These are phyloP conservation scores for Morpho helenor DNA, from an alignment of 2,888 invertebrate species.

Conservation along the genomic window DNA sequence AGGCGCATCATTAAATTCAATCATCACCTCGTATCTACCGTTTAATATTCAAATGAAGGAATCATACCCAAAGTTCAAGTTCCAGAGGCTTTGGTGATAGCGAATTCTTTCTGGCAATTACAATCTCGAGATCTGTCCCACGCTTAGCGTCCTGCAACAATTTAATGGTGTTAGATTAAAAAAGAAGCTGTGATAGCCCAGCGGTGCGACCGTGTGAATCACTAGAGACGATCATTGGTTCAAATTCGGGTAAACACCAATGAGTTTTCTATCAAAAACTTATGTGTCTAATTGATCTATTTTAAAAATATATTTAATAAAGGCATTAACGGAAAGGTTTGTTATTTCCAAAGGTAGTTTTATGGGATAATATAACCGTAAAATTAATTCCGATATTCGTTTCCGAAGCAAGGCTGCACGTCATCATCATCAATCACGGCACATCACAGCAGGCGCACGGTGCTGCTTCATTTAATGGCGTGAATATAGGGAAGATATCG, in stretches of 20 bases:
- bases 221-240: too few relatives aligned
- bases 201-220: too few relatives aligned
- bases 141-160: slow-evolving; percentile 84
- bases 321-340: background rate
- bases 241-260: too few relatives aligned
- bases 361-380: slow-evolving; percentile 3
- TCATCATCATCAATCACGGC: slow-evolving; percentile 64
- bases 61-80: slow-evolving; percentile 88
- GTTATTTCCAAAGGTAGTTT: background rate
- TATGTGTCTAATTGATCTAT: too few relatives aligned
- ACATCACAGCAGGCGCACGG: slow-evolving; percentile 45
- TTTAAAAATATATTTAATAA: too few relatives aligned
- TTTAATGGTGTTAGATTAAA: slow-evolving; percentile 22
- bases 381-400: slow-evolving; percentile 45
- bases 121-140: slow-evolving; percentile 89
- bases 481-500: slow-evolving; percentile 24
- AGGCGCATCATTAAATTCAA: slow-evolving; percentile 54
- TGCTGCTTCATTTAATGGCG: slow-evolving; percentile 47
- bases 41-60: slow-evolving; percentile 41
- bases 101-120: slow-evolving; percentile 89
- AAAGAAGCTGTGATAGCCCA: too few relatives aligned
- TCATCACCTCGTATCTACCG: slow-evolving; percentile 31
- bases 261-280: too few relatives aligned
- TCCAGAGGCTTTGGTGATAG: slow-evolving; percentile 87
- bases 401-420: slow-evolving; percentile 37